Conservation (phyloP, 2,797 vertebrate genomes). For the Pipistrellus nathusii region DNA sequence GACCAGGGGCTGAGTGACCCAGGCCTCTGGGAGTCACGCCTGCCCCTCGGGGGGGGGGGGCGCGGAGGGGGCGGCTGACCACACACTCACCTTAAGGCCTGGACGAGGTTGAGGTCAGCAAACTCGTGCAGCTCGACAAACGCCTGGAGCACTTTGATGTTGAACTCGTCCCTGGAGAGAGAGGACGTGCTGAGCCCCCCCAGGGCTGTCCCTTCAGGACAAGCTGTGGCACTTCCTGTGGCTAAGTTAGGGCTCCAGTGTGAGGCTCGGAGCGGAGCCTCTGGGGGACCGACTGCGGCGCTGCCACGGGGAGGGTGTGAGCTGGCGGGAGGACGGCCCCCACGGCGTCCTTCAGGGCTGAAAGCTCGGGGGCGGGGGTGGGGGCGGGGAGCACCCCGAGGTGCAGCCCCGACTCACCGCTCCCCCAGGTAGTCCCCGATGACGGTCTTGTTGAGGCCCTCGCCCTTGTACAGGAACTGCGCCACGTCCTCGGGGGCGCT, state of each 20-base stretch:
- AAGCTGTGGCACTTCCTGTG: rapidly evolving
- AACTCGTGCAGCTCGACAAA: conserved; percentile 99
- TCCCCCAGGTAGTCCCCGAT: conserved; percentile 99
- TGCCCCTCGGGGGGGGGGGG: no score
- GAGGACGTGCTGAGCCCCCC: not conserved
- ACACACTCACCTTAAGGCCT: conserved; percentile 94
- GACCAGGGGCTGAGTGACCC: not conserved
- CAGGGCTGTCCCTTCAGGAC: rapidly evolving
- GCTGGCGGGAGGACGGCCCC: not conserved
- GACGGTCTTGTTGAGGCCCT: conserved; percentile 98
- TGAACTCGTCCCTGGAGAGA: conserved; percentile 95
- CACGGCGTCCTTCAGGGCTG: rapidly evolving
- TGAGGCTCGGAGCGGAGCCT: not conserved
- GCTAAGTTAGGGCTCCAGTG: not conserved
- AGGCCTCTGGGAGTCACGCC: not conserved
- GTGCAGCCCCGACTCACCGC: conserved; percentile 88
- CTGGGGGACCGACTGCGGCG: no score
- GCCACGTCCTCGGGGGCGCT: conserved; percentile 96
- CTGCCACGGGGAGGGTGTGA: no score
- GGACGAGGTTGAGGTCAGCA: conserved; percentile 97
- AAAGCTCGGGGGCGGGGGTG: not conserved
- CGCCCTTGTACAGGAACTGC: conserved; percentile 98
- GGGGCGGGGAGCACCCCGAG: not conserved
- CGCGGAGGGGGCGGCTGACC: no score
- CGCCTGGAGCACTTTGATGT: conserved; percentile 97